Conservation (phyloP, 1,140 invertebrate genomes). For the Brachionus calyciflorus region DNA sequence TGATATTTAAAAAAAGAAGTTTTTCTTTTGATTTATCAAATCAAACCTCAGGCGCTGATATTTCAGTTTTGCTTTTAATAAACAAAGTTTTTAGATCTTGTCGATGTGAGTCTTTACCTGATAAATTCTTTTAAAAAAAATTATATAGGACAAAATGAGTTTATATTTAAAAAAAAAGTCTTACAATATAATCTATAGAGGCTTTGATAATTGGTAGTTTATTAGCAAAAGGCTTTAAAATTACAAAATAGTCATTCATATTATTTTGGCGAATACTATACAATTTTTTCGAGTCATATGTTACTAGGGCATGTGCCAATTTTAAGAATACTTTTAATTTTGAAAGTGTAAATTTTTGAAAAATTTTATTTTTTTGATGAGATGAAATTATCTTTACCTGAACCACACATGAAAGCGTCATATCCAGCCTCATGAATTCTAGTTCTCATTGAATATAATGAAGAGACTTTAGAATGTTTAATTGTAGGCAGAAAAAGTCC, state of each 20-base stretch:
- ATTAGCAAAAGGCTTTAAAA: constrained; percentile 63
- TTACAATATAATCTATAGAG: constrained; percentile 55
- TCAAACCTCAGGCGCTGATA: neutral
- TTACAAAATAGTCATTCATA: constrained; percentile 63
- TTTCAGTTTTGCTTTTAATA: constrained; percentile 21
- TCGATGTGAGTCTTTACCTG: neutral
- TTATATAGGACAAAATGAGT: no score
- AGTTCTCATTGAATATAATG: constrained; percentile 51
- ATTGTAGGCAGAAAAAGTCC: constrained; percentile 48
- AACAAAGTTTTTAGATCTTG: neutral
- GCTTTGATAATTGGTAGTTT: constrained; percentile 67
- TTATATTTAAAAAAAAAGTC: neutral
- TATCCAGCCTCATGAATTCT: constrained; percentile 71
- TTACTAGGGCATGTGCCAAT: constrained; percentile 62
- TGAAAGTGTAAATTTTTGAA: no score
- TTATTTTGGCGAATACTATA: constrained; percentile 56
- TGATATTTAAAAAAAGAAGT: neutral
- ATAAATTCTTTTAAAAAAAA: constrained; percentile 15
- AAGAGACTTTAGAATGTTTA: constrained; percentile 47
- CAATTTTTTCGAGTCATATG: constrained; percentile 49
- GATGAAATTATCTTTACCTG: constrained; percentile 55
- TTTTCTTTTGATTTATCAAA: neutral
- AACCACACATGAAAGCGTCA: constrained; percentile 72
- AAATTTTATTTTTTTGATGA: constrained; percentile 9
- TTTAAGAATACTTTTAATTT: constrained; percentile 61